Conservation (phyloP, 30 jellyfish, hydroid and myxozoan species). For the Cassiopea andromeda region DNA sequence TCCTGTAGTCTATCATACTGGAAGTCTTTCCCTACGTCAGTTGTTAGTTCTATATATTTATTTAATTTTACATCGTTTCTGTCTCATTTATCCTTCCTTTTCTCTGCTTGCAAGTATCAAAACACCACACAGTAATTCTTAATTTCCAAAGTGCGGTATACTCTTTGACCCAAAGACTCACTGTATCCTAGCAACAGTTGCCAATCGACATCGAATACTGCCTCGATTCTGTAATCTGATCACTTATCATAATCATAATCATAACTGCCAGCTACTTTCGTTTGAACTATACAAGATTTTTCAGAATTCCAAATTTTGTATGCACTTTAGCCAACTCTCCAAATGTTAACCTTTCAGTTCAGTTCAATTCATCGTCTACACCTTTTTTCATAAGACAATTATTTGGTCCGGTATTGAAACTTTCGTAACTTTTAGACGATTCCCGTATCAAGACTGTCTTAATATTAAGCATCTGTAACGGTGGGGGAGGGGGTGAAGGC, state of each 20-base stretch:
- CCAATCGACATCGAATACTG: slow-evolving; percentile 24
- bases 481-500: too few species aligned
- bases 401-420: too few species aligned
- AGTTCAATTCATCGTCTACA: too few species aligned
- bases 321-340: too few species aligned
- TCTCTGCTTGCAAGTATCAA: neutral
- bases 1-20: too few species aligned
- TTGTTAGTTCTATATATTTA: neutral
- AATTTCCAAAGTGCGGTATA: slow-evolving; percentile 7
- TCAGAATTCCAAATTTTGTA: too few species aligned
- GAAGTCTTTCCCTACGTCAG: neutral
- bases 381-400: too few species aligned
- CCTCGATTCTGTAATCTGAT: slow-evolving; percentile 38
- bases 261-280: neutral
- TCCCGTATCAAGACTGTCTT: too few species aligned
- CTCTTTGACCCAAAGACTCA: slow-evolving; percentile 30
- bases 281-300: too few species aligned
- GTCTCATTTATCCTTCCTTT: neutral
- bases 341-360: too few species aligned
- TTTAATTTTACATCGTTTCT: neutral
- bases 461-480: too few species aligned
- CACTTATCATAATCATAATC: neutral
- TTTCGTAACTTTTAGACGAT: too few species aligned
- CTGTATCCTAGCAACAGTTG: slow-evolving; percentile 31
- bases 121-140: neutral